These are phyloP conservation scores for Ochropleura leucogaster DNA, from an alignment of 2,888 invertebrate genomes.

Conservation along the genomic window DNA sequence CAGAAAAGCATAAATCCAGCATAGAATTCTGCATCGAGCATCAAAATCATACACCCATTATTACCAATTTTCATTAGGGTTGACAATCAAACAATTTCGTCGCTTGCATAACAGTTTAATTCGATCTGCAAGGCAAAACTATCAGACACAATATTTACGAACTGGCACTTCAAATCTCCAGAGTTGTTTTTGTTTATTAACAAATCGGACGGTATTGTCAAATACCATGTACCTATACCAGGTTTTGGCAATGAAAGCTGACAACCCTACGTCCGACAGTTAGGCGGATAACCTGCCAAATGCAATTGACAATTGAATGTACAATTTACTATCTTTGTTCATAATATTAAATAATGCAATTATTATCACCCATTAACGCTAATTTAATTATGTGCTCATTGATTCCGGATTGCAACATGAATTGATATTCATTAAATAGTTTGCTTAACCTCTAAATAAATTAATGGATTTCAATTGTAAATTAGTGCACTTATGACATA, in stretches of 20 bases:
- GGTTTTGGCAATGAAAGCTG: slow-evolving; percentile 40
- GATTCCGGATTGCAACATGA: slow-evolving; percentile 39
- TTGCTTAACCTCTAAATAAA: slow-evolving; percentile 39
- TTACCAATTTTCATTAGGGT: slow-evolving; percentile 39
- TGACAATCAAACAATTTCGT: not conserved
- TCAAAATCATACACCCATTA: slow-evolving; percentile 36
- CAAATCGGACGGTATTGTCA: too few species aligned
- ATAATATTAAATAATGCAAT: slow-evolving; percentile 52
- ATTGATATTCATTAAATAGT: slow-evolving; percentile 40
- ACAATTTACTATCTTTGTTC: slow-evolving; percentile 60
- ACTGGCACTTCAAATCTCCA: not conserved
- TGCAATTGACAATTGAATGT: slow-evolving; percentile 71
- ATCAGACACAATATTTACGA: not conserved
- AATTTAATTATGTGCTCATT: slow-evolving; percentile 45
- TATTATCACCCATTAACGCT: slow-evolving; percentile 49
- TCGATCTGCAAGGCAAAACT: not conserved
- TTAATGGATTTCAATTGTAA: slow-evolving; percentile 38
- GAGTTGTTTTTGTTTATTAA: too few species aligned
- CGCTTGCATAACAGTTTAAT: not conserved
- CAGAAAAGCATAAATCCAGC: slow-evolving; percentile 13
- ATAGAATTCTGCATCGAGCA: slow-evolving; percentile 27
- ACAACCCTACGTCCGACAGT: slow-evolving; percentile 54
- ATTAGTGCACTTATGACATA: slow-evolving; percentile 29
- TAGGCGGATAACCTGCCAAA: slow-evolving; percentile 67
- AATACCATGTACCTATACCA: not conserved